These are phyloP conservation scores for Calypte anna DNA, from an alignment of 2,113 vertebrate genomes.

Conservation along the genomic window DNA sequence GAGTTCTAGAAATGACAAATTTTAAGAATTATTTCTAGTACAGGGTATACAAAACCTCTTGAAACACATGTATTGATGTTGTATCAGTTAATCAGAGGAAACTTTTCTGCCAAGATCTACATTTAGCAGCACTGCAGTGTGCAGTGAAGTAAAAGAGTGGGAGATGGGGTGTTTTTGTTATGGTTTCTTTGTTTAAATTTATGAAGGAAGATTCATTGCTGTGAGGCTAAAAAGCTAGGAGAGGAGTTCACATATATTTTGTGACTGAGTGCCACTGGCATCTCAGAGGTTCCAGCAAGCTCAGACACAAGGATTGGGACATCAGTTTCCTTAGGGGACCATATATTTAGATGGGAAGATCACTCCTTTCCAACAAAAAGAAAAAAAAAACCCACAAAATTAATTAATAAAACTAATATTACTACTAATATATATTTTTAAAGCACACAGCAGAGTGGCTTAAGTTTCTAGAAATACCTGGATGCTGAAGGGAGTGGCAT, in stretches of 20 bases:
- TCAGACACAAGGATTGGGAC: neutral
- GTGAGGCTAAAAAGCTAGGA: conserved; percentile 21
- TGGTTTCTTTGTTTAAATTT: neutral
- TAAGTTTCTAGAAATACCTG: neutral
- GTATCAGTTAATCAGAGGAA: neutral
- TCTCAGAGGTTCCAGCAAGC: neutral
- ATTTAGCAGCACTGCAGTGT: neutral
- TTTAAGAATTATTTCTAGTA: neutral
- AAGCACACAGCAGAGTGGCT: neutral
- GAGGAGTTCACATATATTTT: neutral
- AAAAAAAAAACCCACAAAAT: neutral
- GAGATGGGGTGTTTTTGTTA: neutral
- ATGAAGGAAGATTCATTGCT: neutral
- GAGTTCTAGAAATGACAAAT: conserved; percentile 9
- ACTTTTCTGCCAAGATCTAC: conserved; percentile 5
- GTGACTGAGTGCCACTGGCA: neutral
- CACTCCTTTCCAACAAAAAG: neutral
- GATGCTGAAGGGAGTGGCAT: neutral
- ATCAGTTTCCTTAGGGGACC: neutral
- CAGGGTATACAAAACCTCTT: neutral
- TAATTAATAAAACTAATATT: too few relatives aligned
- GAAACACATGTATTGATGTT: conserved; percentile 10
- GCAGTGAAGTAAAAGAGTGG: neutral
- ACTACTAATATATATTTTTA: too few relatives aligned
- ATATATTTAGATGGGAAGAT: neutral